A percentile compares a stretch with the other conserved stretches of the same genome.
Conservation (phyloP, 2,797 vertebrate genomes). For the Microctenopoma lineatum region DNA sequence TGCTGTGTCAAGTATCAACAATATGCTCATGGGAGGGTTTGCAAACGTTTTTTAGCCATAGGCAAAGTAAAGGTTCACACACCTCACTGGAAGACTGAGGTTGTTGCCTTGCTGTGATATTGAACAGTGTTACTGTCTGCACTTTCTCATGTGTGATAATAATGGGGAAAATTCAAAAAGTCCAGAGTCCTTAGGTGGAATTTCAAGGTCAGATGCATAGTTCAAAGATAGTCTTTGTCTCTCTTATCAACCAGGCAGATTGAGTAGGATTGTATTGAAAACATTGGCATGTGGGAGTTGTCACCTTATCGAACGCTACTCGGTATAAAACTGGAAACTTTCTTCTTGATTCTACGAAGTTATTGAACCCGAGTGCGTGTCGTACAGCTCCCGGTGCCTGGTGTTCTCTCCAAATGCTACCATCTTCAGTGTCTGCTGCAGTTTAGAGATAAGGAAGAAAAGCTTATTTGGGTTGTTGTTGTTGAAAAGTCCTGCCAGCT, state of each 20-base stretch:
- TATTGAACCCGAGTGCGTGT: conserved; percentile 45
- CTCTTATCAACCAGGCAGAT: conserved; percentile 28
- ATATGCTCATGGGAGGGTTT: conserved; percentile 9
- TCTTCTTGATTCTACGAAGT: conserved; percentile 17
- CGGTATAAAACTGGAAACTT: conserved; percentile 17
- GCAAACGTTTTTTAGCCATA: conserved; percentile 8
- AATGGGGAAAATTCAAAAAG: conserved; percentile 30
- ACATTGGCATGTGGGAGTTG: conserved; percentile 32
- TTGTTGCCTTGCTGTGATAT: conserved; percentile 52
- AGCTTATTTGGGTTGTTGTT: conserved; percentile 59
- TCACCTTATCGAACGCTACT: conserved; percentile 35
- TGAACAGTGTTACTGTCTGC: conserved; percentile 28
- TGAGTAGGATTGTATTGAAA: conserved; percentile 44
- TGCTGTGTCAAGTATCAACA: conserved; percentile 38
- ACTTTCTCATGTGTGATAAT: conserved; percentile 8
- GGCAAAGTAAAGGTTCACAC: conserved; percentile 23
- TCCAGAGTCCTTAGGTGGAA: conserved; percentile 15
- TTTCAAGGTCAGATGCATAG: conserved; percentile 43
- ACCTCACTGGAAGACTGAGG: conserved; percentile 17
- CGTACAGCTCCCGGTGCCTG: conserved; percentile 47
- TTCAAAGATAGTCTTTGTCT: conserved; percentile 16
- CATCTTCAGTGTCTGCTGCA: conserved; percentile 71
- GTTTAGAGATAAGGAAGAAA: conserved; percentile 73
- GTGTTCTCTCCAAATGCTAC: conserved; percentile 48
- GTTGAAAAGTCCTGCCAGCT: conserved; percentile 52